These are phyloP conservation scores for Hybognathus amarus DNA, from an alignment of 2,797 vertebrate species.

Conservation along the genomic window DNA sequence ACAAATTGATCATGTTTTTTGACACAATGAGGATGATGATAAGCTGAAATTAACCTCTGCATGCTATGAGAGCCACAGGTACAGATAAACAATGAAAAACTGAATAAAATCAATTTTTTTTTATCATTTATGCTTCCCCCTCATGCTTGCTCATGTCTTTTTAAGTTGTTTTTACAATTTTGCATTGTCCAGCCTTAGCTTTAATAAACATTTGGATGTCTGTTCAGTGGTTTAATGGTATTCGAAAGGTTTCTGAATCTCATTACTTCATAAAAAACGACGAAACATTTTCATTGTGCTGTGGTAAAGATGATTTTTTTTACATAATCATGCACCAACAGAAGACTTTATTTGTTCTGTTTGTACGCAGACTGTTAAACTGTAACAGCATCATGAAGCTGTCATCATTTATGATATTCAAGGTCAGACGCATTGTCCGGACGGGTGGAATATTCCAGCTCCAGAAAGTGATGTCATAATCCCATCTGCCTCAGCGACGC, in stretches of 20 bases:
- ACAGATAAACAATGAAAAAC: constrained; percentile 17
- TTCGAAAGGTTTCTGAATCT: background rate
- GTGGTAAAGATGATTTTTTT: constrained; percentile 1
- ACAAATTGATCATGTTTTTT: background rate
- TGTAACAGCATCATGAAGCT: constrained; percentile 10
- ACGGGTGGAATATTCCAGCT: constrained; percentile 49
- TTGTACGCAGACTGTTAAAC: background rate
- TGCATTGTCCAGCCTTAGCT: constrained; percentile 55
- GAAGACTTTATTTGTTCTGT: background rate
- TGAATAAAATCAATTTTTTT: constrained; percentile 25
- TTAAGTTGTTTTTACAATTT: constrained; percentile 44
- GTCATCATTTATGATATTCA: constrained; percentile 29
- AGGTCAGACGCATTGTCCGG: constrained; percentile 35
- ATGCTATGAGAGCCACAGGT: constrained; percentile 8
- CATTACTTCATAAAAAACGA: background rate
- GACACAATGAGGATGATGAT: background rate
- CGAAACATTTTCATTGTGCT: background rate
- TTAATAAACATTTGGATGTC: constrained; percentile 56
- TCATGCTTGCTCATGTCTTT: constrained; percentile 60
- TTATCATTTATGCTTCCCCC: background rate
- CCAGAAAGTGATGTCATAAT: constrained; percentile 53
- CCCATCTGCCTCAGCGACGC: constrained; percentile 64
- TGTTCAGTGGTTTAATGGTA: constrained; percentile 45
- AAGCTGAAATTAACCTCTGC: constrained; percentile 14
- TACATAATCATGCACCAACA: constrained; percentile 16